These are phyloP conservation scores for Corvus cornix DNA, from an alignment of 2,113 vertebrate genomes.

Conservation along the genomic window DNA sequence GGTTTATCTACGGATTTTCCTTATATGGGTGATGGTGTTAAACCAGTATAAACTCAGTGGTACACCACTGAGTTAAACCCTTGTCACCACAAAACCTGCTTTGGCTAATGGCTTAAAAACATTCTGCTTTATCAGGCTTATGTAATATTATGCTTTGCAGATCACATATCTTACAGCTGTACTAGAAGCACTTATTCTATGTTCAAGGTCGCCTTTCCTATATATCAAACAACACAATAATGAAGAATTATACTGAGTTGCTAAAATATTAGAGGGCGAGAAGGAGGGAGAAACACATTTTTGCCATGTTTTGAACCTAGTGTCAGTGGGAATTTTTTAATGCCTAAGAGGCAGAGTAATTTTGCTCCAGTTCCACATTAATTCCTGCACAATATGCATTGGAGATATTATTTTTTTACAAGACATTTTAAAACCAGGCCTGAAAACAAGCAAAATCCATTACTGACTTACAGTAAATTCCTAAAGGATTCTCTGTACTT, in stretches of 20 bases:
- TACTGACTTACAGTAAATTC: conserved; percentile 68
- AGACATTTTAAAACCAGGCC: conserved; percentile 58
- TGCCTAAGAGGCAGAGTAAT: conserved; percentile 51
- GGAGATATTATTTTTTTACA: conserved; percentile 67
- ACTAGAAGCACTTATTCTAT: neutral
- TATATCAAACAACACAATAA: conserved; percentile 17
- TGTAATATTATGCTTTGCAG: neutral
- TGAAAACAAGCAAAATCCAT: conserved; percentile 73
- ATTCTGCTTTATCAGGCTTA: conserved; percentile 34
- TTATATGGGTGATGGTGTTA: neutral
- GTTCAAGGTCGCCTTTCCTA: conserved; percentile 11
- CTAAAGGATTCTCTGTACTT: conserved; percentile 62
- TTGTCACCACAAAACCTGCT: neutral
- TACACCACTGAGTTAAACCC: neutral
- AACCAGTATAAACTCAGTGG: neutral
- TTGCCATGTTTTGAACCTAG: conserved; percentile 44
- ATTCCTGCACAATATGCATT: conserved; percentile 61
- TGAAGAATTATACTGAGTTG: conserved; percentile 30
- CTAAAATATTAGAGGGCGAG: conserved; percentile 23
- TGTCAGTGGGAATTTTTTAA: conserved; percentile 55
- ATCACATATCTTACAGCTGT: conserved; percentile 9
- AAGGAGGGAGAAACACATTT: conserved; percentile 30
- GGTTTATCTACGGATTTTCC: neutral
- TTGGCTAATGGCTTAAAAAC: neutral
- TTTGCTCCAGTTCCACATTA: conserved; percentile 66